Evolutionary conservation across 2,888 invertebrate species (phyloP).

Genomic region (Periphyllus acericola): DNA sequence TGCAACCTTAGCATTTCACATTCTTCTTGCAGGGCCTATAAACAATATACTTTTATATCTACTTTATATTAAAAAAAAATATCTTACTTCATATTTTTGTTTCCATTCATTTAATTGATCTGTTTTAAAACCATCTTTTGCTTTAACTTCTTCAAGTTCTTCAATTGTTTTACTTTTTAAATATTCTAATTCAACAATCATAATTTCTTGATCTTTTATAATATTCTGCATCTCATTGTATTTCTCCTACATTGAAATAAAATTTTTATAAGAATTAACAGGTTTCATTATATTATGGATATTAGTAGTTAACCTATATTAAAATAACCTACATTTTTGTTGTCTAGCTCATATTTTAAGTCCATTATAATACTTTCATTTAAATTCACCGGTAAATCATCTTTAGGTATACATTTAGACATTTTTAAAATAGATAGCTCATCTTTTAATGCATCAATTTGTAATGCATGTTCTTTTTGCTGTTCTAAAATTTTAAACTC

Average conservation of each 20-base stretch:
- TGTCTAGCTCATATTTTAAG: constrained; percentile 39
- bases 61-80: not conserved
- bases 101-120: constrained; percentile 56
- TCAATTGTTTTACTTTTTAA: constrained; percentile 23
- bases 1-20: constrained; percentile 64
- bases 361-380: constrained; percentile 52
- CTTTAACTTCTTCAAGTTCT: constrained; percentile 42
- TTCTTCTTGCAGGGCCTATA: constrained; percentile 64
- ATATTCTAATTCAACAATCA: constrained; percentile 32
- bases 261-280: not conserved
- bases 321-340: constrained; percentile 28
- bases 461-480: constrained; percentile 38
- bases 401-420: constrained; percentile 3
- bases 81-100: constrained; percentile 46
- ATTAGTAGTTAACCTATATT: not conserved
- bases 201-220: constrained; percentile 37
- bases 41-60: not conserved
- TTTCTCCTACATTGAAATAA: constrained; percentile 26
- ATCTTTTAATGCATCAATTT: constrained; percentile 32
- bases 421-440: constrained; percentile 29
- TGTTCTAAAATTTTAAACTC: constrained; percentile 54
- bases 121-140: constrained; percentile 23
- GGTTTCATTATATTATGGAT: not conserved
- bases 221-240: constrained; percentile 37
- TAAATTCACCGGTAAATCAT: constrained; percentile 44